Percentiles rank a stretch among this genome's conserved stretches.
These are phyloP conservation scores for Lepilemur septentrionalis DNA, from an alignment of 2,797 vertebrate genomes.

Conservation along the genomic window DNA sequence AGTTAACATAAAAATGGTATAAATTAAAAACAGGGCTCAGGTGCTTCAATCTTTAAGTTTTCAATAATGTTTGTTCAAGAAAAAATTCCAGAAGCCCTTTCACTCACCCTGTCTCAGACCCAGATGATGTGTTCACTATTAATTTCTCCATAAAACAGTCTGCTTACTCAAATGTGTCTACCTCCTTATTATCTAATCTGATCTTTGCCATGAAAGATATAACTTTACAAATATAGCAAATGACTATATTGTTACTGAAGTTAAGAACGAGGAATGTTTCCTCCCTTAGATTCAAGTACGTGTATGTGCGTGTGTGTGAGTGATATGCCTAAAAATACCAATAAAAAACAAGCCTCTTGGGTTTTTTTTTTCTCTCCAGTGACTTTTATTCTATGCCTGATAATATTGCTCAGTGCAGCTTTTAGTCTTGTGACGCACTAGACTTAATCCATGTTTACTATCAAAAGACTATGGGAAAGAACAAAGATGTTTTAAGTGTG, in stretches of 20 bases:
- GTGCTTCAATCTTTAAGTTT: background rate
- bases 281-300: background rate
- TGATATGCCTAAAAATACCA: background rate
- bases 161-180: background rate
- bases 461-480: background rate
- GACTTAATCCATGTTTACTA: conserved; percentile 10
- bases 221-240: background rate
- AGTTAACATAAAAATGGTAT: background rate
- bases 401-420: background rate
- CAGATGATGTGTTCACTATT: background rate
- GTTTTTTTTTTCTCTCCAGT: background rate
- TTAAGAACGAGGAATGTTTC: background rate
- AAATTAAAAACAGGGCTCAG: background rate
- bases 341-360: background rate
- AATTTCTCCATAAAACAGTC: background rate
- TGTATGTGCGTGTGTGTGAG: background rate
- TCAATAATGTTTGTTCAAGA: background rate
- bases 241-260: background rate
- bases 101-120: background rate
- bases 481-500: background rate
- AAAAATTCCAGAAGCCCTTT: background rate
- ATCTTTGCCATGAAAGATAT: background rate
- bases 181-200: background rate
- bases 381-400: background rate
- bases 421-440: background rate